Evolutionary conservation across 2,888 invertebrate genomes (phyloP), one percentile per base, ranked within the genome.

Genomic region (Lypha dubia): DNA sequence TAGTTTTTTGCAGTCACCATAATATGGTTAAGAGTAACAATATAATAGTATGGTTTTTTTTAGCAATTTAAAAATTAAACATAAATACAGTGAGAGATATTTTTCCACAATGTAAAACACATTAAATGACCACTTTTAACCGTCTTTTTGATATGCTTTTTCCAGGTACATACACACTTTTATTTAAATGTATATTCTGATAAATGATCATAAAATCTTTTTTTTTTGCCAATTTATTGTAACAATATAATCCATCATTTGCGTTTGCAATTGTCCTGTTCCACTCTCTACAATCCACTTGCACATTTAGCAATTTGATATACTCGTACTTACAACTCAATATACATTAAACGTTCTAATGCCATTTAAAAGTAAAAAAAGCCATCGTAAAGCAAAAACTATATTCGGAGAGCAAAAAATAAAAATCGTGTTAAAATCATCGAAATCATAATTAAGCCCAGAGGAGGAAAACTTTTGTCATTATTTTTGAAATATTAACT

Each of bases 381-480:
- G 3, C 5, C 28, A 5, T 41, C 4, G 2, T 11, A 56, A 60
- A 44, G 38, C 15, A 56, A 53, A 41, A 65, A 53, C 20, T 38
- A 24, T 28, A 20, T 15, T 38, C 9, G 51, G 22, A 13, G 17
- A 63, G n/a, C 22, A 5, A 62, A 17, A 62, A 62, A 71, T 38
- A 56, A 62, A 35, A 51, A 35, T 63, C 58, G 17, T 67, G 32
- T 58, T 63, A 38, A 70, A 75, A 82, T 76, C 35, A 82, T 76
- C 20, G 46, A 81, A 81, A 75, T 63, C 56, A 76, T 76, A 70
- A 70, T 82, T 71, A 82, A 81, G 75, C 81, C 75, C 81, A 63
- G 56, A 71, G 81, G 75, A 82, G 53, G 28, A 56, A 70, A 82
- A 75, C 70, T 82, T 82, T 71, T 63, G 62, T 38, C 63, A 38